A percentile compares a stretch with the other conserved stretches of the same genome.
These are phyloP conservation scores for Coremacera marginata DNA, from an alignment of 2,888 invertebrate genomes.

Conservation along the genomic window DNA sequence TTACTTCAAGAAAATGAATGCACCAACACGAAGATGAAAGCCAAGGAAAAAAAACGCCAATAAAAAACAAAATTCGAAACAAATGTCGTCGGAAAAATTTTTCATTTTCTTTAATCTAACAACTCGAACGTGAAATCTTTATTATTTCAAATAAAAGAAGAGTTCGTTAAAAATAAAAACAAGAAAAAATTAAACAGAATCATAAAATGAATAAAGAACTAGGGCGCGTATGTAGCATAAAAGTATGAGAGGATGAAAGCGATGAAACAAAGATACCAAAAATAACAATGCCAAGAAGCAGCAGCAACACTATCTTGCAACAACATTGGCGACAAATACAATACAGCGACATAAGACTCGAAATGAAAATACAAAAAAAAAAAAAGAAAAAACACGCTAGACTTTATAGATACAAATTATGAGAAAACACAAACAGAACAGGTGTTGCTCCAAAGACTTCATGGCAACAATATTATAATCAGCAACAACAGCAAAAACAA, in stretches of 20 bases:
- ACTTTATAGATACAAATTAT: no score
- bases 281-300: not conserved
- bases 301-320: not conserved
- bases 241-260: not conserved
- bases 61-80: not conserved
- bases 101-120: slow-evolving; percentile 20
- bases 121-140: slow-evolving; percentile 7
- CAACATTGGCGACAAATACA: not conserved
- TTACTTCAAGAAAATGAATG: not conserved
- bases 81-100: slow-evolving; percentile 2
- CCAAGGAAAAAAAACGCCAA: not conserved
- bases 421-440: no score
- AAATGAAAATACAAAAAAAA: no score
- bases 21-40: not conserved
- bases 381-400: no score
- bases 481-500: no score
- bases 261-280: not conserved
- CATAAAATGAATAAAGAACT: slow-evolving; percentile 4
- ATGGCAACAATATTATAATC: no score
- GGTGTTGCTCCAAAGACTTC: no score
- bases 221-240: no score
- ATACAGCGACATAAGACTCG: no score
- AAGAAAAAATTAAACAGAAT: not conserved
- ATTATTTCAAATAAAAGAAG: slow-evolving; percentile 8
- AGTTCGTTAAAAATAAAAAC: not conserved